Evolutionary conservation across 2,113 vertebrate genomes (phyloP), one percentile per base, ranked within the genome.

Genomic region (Pteruthius melanotis): DNA sequence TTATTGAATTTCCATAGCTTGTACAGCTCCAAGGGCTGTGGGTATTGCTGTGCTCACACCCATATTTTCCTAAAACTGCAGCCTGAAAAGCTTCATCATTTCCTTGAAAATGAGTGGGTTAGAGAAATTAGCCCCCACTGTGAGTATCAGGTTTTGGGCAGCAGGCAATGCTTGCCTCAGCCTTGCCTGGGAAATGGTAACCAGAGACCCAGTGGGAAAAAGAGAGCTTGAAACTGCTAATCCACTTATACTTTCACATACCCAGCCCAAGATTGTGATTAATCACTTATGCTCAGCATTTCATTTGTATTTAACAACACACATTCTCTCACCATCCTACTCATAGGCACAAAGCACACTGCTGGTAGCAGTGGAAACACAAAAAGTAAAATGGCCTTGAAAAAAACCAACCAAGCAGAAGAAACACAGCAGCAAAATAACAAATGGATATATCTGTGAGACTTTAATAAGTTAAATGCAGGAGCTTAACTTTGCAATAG

Each of bases 141-240:
- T 22, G 84, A 90, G 76, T 93, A 85, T 80, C 94, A 83, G 39
- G 33, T 87, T 96, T 92, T 96, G 81, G 87, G 81, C 85, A 96
- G 95, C 63, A 80, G 63, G 59, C 40, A 75, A 30, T 18, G 11
- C 15, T 63, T 91, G 81, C 90, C 83, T 96, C 76, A 42, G 39
- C 78, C 35, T 83, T 1, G 69, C 56, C 70, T 89, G 64, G 90
- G 39, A 53, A 26, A 84, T 63, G 70, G 81, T 53, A 96, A 94
- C 68, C 63, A 90, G 89, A 97, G 54, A 66, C n/a, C 37, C 68
- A 60, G 75, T 10, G 21, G 52, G 33, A 76, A 74, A 88, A 89
- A 85, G 10, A 28, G 30, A 69, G 57, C 18, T 59, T 49, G 26
- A 39, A 80, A 79, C 39, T 11, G 3, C 74, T 84, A 71, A 71